Conservation (phyloP, 2,797 vertebrate species). For the Pristis pectinata region DNA sequence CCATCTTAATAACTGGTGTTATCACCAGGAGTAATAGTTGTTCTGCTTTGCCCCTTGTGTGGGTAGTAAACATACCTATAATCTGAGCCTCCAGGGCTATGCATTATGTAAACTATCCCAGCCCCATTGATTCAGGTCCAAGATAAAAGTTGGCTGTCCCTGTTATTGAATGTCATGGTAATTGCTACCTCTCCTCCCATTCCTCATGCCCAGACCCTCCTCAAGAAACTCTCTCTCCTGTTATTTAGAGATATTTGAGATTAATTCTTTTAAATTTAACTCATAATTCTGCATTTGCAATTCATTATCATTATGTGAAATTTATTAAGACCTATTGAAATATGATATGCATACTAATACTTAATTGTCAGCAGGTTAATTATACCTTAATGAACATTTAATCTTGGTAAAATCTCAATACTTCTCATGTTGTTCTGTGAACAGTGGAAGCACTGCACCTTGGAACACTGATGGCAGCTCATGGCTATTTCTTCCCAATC, state of each 20-base stretch:
- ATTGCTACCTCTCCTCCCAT: not conserved
- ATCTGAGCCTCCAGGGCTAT: not conserved
- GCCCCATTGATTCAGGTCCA: not conserved
- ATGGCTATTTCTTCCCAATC: slow-evolving; percentile 96
- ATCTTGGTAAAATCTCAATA: not conserved
- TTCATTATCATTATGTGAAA: not conserved
- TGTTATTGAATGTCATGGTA: not conserved
- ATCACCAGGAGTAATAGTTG: not conserved
- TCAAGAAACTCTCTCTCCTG: not conserved
- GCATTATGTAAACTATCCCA: not conserved
- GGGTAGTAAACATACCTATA: not conserved
- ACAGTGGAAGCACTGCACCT: slow-evolving; percentile 89
- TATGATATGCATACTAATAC: not conserved
- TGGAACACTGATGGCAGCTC: slow-evolving; percentile 91
- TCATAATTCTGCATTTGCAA: not conserved
- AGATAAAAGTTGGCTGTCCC: not conserved
- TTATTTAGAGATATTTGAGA: not conserved
- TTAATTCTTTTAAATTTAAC: not conserved
- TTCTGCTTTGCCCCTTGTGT: not conserved
- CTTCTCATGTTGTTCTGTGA: slow-evolving; percentile 40
- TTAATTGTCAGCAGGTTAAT: not conserved
- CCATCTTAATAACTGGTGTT: not conserved
- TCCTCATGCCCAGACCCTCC: not conserved
- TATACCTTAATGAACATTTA: not conserved
- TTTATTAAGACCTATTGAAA: not conserved